Conservation (phyloP, 1,140 invertebrate genomes). For the Rhagoletis pomonella region DNA sequence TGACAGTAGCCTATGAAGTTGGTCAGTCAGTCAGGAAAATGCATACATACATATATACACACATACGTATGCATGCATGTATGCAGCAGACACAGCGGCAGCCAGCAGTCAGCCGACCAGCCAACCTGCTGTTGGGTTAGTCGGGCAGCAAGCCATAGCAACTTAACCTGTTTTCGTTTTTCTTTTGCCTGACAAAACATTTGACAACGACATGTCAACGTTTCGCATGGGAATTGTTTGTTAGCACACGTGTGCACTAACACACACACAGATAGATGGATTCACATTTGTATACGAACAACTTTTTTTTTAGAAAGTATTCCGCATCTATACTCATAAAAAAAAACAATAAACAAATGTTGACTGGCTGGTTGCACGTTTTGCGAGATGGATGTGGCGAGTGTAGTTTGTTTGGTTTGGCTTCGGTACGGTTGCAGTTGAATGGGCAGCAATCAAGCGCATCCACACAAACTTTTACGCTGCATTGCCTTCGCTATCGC, state of each 20-base stretch:
- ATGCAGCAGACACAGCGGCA: too few relatives aligned
- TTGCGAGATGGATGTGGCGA: not conserved
- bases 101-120: not conserved
- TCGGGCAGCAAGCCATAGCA: conserved; percentile 11
- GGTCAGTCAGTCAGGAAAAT: not conserved
- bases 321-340: too few relatives aligned
- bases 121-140: not conserved
- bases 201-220: conserved; percentile 46
- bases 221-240: conserved; percentile 11
- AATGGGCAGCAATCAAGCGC: conserved; percentile 17
- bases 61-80: not conserved
- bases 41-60: not conserved
- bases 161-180: conserved; percentile 29
- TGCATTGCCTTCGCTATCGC: conserved; percentile 17
- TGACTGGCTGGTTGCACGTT: too few relatives aligned
- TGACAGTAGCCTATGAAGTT: not conserved
- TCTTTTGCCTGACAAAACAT: conserved; percentile 32
- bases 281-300: too few relatives aligned
- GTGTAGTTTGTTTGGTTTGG: not conserved
- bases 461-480: conserved; percentile 34
- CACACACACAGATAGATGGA: not conserved
- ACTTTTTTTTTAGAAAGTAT: too few relatives aligned
- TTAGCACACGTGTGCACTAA: not conserved
- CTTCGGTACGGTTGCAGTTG: conserved; percentile 9
- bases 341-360: too few relatives aligned